Percentiles rank a stretch among this genome's conserved stretches.
These are phyloP conservation scores for Pristionchus maxplancki DNA, from an alignment of 2,888 invertebrate genomes.

Conservation along the genomic window DNA sequence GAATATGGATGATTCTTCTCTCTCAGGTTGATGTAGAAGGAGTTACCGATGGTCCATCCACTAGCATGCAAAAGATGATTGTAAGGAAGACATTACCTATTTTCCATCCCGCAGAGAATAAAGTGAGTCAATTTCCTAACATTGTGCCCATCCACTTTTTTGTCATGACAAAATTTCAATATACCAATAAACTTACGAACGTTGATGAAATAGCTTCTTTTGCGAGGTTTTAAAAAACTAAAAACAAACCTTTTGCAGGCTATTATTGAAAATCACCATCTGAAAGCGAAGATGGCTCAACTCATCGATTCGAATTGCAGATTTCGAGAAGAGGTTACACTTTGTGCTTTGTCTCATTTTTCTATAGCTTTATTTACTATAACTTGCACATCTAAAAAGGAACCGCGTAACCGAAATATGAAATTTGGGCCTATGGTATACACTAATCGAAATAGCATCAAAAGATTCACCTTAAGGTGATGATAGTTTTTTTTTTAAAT, in stretches of 20 bases:
- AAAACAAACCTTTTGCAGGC: no score
- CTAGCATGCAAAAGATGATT: conserved; percentile 31
- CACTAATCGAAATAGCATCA: no score
- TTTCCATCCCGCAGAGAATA: conserved; percentile 14
- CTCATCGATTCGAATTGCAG: conserved; percentile 20
- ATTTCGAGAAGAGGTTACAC: conserved; percentile 9
- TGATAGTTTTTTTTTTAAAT: no score
- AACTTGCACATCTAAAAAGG: no score
- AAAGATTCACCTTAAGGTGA: no score
- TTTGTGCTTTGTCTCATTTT: background rate
- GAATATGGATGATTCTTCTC: background rate
- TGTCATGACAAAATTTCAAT: background rate
- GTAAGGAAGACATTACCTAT: background rate
- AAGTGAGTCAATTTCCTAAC: background rate
- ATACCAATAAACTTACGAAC: background rate
- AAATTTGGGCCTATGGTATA: no score
- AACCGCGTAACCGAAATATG: no score
- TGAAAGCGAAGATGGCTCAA: conserved; percentile 18
- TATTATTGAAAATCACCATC: conserved; percentile 24
- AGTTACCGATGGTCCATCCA: background rate
- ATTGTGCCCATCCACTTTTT: no score
- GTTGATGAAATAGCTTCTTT: background rate
- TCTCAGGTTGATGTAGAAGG: conserved; percentile 16
- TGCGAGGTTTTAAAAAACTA: background rate
- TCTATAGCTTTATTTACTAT: no score